Base-by-base conservation (phyloP, 53 echinoderm and acorn worm genomes). In the Antedon mediterranea region DNA sequence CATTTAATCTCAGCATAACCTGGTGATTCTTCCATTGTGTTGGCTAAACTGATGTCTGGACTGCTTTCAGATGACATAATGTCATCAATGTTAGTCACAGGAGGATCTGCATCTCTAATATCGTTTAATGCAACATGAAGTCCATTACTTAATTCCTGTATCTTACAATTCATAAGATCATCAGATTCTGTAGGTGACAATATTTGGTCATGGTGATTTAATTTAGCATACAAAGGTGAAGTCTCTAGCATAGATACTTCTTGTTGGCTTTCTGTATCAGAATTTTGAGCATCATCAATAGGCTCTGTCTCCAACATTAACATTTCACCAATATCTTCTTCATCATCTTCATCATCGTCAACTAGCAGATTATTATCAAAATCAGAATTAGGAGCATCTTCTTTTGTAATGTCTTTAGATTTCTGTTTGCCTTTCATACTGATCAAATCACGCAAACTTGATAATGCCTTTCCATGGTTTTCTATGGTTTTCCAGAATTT, bases 31-130 rank as follows among this genome's bases (percentile, higher is more conserved):
- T 57, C 57, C 2, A 57, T 57, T 57, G 57, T 57, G 20, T 2
- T 57, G 57, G 11, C 7, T 18, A 57, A 26, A 57, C 57, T 57
- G 23, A 15, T 57, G 23, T 83, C 84, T 43, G 78, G 78, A n/a
- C 82, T 73, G 75, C 84, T 81, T 81, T 87, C 89, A 0, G 86
- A 82, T 0, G 76, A 78, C 30, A 94, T 33, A 28, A 94, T 73
- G 79, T 94, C 94, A 85, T 94, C 94, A 76, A 94, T 94, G 71
- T 94, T 90, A 8, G 94, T 94, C 70, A 94, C 85, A 20, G 94
- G 94, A 71, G 87, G 87, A 34, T 82, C 87, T 71, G 76, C 82
- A 28, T 70, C 30, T 43, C 81, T 84, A 31, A 86, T 73, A 32
- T 43, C 83, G 71, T 79, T 80, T 18, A 44, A 57, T 57, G 57